These are phyloP conservation scores for Ericerus pela DNA, from an alignment of 1,140 invertebrate species.

Conservation along the genomic window DNA sequence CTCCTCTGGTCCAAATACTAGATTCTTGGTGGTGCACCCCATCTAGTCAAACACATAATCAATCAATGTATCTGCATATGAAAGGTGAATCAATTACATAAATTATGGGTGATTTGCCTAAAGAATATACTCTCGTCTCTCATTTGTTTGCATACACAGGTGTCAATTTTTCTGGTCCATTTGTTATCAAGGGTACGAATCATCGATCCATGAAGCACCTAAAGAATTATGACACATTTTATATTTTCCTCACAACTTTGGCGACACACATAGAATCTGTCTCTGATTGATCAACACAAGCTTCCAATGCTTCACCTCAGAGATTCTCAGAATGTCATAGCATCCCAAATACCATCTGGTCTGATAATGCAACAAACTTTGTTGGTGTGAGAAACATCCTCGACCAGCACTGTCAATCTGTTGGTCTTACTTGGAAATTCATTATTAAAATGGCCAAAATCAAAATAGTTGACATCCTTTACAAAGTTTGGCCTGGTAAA, in stretches of 20 bases:
- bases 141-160: conserved; percentile 17
- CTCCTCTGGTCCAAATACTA: conserved; percentile 14
- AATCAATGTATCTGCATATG: conserved; percentile 14
- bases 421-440: conserved; percentile 1
- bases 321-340: conserved; percentile 28
- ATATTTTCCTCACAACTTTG: conserved; percentile 23
- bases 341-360: neutral
- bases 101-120: conserved; percentile 20
- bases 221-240: conserved; percentile 19
- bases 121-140: conserved; percentile 15
- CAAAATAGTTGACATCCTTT: too few species aligned
- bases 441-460: too few species aligned
- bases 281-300: conserved; percentile 20
- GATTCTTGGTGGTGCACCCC: conserved; percentile 8
- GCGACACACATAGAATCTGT: conserved; percentile 27
- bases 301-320: conserved; percentile 24
- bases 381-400: conserved; percentile 18
- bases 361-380: conserved; percentile 19
- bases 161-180: conserved; percentile 21
- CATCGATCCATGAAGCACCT: neutral
- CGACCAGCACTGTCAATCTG: neutral
- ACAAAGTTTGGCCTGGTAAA: too few species aligned
- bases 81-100: conserved; percentile 13
- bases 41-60: neutral
- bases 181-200: neutral